These are phyloP conservation scores for Clunio marinus DNA, from an alignment of 2,888 invertebrate species.

Conservation along the genomic window DNA sequence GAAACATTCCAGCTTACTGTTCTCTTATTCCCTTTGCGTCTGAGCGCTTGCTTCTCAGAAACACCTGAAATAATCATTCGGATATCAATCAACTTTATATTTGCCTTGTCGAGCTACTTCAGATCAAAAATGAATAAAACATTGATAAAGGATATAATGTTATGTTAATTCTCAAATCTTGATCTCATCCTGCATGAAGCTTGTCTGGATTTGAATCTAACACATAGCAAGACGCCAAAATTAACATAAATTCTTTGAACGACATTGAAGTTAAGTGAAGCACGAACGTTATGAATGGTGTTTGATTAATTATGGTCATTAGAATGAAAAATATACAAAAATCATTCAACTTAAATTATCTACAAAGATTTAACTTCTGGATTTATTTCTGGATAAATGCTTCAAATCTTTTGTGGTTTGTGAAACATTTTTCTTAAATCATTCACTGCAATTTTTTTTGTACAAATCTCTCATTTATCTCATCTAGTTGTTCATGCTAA, in stretches of 20 bases:
- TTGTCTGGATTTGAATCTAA: background rate
- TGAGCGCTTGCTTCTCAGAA: background rate
- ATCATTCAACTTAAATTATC: background rate
- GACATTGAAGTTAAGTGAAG: background rate
- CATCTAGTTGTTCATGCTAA: no score
- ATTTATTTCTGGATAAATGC: no score
- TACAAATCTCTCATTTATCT: no score
- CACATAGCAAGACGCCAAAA: no score
- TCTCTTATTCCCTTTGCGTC: background rate
- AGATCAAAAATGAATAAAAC: background rate
- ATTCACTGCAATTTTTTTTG: no score
- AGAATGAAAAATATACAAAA: background rate
- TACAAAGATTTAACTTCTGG: background rate
- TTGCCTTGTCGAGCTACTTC: background rate
- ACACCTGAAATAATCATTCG: background rate
- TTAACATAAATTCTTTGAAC: conserved; percentile 29
- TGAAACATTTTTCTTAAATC: no score
- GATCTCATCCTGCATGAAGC: background rate
- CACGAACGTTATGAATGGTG: conserved; percentile 10
- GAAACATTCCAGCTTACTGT: background rate
- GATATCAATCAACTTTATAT: background rate
- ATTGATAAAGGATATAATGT: conserved; percentile 14
- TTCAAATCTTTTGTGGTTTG: no score
- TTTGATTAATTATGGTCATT: conserved; percentile 14
- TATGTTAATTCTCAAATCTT: conserved; percentile 17